phyloP scores from a whole-genome alignment of 2,113 vertebrate species.

The Leptosomus discolor region DNA sequence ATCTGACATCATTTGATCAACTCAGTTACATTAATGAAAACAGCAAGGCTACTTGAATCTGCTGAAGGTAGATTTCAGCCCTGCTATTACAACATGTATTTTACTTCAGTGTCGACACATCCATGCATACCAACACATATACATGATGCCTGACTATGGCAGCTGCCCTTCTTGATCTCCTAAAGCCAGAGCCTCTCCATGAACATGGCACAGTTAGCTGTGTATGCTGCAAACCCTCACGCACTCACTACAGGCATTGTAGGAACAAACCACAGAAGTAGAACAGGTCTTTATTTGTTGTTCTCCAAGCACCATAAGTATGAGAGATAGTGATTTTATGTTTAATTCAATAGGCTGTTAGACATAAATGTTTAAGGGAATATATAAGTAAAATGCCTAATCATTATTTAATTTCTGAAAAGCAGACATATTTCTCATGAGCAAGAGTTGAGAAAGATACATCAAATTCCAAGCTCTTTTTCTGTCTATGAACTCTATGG shows the following conservation, averaged over 20 bases:
- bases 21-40: neutral
- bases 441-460: neutral
- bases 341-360: neutral
- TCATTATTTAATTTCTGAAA: neutral
- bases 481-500: neutral
- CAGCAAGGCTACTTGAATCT: neutral
- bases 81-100: neutral
- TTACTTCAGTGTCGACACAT: neutral
- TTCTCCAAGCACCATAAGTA: neutral
- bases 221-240: neutral
- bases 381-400: neutral
- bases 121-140: rapidly evolving
- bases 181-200: no score
- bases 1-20: neutral
- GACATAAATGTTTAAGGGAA: neutral
- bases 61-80: neutral
- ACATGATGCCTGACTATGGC: rapidly evolving
- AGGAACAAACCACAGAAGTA: neutral
- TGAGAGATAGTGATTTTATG: neutral
- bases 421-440: neutral
- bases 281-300: neutral
- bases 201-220: rapidly evolving
- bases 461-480: neutral
- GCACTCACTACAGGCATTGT: neutral
- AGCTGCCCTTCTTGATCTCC: neutral